Evolutionary conservation across 2,113 vertebrate species (phyloP).

Genomic region (Sclerurus mexicanus): DNA sequence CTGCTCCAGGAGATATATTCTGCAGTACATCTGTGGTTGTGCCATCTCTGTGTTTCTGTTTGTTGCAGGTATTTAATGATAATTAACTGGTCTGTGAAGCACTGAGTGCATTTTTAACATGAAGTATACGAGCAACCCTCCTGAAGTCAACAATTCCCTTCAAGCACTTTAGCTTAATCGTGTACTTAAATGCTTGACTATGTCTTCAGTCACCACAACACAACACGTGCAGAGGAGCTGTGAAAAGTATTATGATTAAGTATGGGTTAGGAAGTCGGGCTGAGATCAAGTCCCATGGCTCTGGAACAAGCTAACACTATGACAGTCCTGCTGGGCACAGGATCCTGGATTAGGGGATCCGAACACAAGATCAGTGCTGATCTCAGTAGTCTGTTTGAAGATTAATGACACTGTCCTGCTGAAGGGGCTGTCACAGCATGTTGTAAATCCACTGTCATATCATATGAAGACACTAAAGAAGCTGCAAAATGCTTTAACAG

Average conservation of each 20-base stretch:
- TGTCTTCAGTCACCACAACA: background rate
- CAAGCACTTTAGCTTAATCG: conserved; percentile 8
- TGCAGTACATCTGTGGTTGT: background rate
- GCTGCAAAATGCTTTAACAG: conserved; percentile 4
- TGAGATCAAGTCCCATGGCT: background rate
- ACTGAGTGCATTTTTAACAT: background rate
- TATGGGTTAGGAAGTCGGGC: background rate
- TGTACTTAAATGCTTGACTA: background rate
- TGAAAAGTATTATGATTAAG: background rate
- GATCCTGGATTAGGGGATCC: background rate
- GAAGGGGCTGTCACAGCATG: background rate
- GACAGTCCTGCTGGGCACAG: background rate
- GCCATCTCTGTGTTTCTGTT: background rate
- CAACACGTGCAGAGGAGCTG: background rate
- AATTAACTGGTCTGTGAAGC: background rate
- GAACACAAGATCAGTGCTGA: background rate
- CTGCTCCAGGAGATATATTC: background rate
- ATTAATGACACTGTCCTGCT: background rate
- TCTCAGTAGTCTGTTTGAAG: background rate
- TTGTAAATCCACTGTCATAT: background rate
- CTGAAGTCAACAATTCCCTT: background rate
- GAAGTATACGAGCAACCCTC: background rate
- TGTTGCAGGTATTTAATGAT: background rate
- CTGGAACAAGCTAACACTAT: background rate
- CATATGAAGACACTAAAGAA: background rate